Conservation (phyloP, 1,140 invertebrate species). For the Venturia canescens region DNA sequence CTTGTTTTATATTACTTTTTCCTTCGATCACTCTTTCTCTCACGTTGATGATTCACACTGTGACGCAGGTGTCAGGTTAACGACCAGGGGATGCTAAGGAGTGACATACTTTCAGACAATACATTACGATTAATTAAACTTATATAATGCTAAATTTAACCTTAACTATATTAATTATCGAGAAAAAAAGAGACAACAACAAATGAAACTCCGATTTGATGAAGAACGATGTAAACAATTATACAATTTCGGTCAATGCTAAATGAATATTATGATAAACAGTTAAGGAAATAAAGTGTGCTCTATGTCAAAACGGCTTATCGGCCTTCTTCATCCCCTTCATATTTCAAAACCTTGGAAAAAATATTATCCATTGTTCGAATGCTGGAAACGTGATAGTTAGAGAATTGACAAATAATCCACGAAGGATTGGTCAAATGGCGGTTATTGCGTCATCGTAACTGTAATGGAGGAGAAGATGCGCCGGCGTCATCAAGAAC, state of each 20-base stretch:
- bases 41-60: conserved; percentile 37
- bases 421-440: too few relatives aligned
- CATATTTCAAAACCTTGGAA: not conserved
- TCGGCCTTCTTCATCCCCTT: not conserved
- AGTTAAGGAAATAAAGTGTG: conserved; percentile 75
- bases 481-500: too few relatives aligned
- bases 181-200: conserved; percentile 31
- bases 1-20: conserved; percentile 22
- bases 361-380: not conserved
- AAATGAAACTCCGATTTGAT: conserved; percentile 65
- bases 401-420: too few relatives aligned
- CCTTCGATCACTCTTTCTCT: conserved; percentile 17
- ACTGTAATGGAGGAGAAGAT: too few relatives aligned
- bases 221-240: conserved; percentile 63
- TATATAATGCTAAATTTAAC: conserved; percentile 72
- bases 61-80: conserved; percentile 51
- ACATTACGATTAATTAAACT: conserved; percentile 75
- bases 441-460: too few relatives aligned
- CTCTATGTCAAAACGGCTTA: conserved; percentile 71
- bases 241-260: conserved; percentile 73
- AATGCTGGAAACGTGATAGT: too few relatives aligned
- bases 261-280: conserved; percentile 75
- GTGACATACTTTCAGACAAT: conserved; percentile 76
- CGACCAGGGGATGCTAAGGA: conserved; percentile 71
- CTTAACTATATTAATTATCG: conserved; percentile 71